A percentile compares a stretch with the other conserved stretches of the same genome.
phyloP scores from a whole-genome alignment of 2,888 invertebrate species.

The Macaria liturata region DNA sequence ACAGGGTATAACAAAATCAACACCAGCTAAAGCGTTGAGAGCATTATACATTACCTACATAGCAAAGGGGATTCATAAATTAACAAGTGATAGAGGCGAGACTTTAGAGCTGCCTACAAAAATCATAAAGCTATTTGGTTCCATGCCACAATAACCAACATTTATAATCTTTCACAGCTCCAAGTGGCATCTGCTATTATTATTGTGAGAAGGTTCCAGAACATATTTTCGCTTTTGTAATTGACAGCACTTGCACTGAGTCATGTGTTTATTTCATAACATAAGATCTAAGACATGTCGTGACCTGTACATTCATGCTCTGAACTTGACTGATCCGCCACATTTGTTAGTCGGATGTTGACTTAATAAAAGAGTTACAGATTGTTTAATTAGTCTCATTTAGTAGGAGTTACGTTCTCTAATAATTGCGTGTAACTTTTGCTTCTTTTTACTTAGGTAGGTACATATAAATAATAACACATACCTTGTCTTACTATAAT shows the following conservation, averaged over 20 bases:
- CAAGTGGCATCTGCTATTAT: conserved; percentile 1
- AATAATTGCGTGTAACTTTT: no score
- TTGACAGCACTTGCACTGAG: conserved; percentile 31
- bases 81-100: conserved; percentile 54
- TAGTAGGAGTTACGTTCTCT: no score
- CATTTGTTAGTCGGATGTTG: conserved; percentile 63
- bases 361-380: conserved; percentile 59
- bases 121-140: conserved; percentile 1
- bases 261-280: conserved; percentile 69
- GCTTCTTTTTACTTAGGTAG: no score
- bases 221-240: conserved; percentile 19
- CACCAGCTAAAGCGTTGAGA: conserved; percentile 27
- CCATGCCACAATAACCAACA: conserved; percentile 6
- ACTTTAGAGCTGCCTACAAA: conserved; percentile 13
- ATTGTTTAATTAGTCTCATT: conserved; percentile 55
- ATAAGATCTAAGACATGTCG: conserved; percentile 66
- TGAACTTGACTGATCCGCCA: conserved; percentile 71
- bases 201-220: conserved; percentile 18
- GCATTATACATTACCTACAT: conserved; percentile 31
- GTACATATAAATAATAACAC: no score
- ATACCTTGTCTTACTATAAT: no score
- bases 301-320: conserved; percentile 71
- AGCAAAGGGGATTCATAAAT: conserved; percentile 55
- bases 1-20: conserved; percentile 27
- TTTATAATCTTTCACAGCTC: conserved; percentile 1